A percentile compares a stretch with the other conserved stretches of the same genome.
Evolutionary conservation across 2,113 vertebrate genomes (phyloP).

Genomic region (Brachypteracias leptosomus): DNA sequence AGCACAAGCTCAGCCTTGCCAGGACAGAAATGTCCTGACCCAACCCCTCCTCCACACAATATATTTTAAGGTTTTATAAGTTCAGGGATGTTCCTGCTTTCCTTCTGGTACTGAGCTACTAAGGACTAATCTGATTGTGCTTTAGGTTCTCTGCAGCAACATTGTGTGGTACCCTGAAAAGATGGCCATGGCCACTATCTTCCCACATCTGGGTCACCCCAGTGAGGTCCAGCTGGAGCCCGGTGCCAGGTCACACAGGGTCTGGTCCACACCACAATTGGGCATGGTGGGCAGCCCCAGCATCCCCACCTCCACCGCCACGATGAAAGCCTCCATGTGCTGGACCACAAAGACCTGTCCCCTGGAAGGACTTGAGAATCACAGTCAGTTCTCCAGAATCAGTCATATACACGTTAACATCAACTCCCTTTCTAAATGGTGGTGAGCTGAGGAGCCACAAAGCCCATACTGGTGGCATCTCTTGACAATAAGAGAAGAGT

Average conservation of each 20-base stretch:
- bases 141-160: not conserved
- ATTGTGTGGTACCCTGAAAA: not conserved
- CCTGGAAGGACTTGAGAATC: not conserved
- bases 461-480: not conserved
- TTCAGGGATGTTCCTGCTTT: not conserved
- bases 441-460: not conserved
- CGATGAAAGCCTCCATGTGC: not conserved
- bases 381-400: not conserved
- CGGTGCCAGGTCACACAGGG: not conserved
- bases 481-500: not conserved
- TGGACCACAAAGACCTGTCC: not conserved
- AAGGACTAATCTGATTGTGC: accelerated
- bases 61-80: not conserved
- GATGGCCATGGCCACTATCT: not conserved
- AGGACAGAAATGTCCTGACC: not conserved
- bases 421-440: not conserved
- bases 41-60: not conserved
- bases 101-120: not conserved
- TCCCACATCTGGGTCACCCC: not conserved
- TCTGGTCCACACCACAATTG: accelerated
- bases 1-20: not conserved
- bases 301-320: not conserved
- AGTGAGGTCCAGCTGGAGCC: not conserved
- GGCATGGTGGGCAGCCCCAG: not conserved
- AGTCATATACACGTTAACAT: not conserved